Base-by-base conservation (phyloP, 1,140 invertebrate genomes). In the Odontomachus brunneus region DNA sequence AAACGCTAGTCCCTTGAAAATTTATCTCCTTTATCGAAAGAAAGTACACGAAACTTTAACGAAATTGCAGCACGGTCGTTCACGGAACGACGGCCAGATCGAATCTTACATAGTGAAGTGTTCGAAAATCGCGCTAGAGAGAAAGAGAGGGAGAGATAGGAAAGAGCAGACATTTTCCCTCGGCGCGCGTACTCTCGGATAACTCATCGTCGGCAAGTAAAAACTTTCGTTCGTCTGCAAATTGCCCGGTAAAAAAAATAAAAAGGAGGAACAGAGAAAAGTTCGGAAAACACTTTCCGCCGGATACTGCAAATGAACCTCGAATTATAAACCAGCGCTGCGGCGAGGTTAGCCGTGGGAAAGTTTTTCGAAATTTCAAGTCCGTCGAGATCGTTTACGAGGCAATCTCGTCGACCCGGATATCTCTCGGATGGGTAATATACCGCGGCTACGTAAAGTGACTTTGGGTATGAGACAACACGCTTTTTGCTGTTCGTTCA, bases 321-420 rank as follows among this genome's bases (percentile, higher is more conserved):
- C 62, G 62, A 76, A 76, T 76, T 76, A 76, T 76, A 76, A 76
- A 15, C 48, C 26, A 49, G 9, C n/a, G 24, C 19, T 7, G 5
- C 29, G 29, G 29, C 29, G 29, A 5, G 2, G 29, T 44, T 44
- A 11, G 9, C 3, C 3, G 38, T 44, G 3, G 26, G 15, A 76
- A 76, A 76, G 57, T 75, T 63, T 17, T 3, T 75, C 24, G 38
- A 75, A 75, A 75, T 75, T 75, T 75, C 33, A 75, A 62, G 19
- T 19, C 29, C 38, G 62, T 53, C 29, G 48, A 7, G 22, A 67
- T 76, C 74, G 48, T 67, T 75, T 51, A 53, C 48, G 53, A 76
- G 26, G 26, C 5, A 67, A 67, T 12, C 63, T 76, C 17, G 2
- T 12, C 62, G 62, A 67, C 33, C 48, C 19, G 5, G 67, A 38